Percentiles rank a stretch among this genome's conserved stretches.
phyloP scores from a whole-genome alignment of 2,888 invertebrate genomes.

The Brachycybe producta region DNA sequence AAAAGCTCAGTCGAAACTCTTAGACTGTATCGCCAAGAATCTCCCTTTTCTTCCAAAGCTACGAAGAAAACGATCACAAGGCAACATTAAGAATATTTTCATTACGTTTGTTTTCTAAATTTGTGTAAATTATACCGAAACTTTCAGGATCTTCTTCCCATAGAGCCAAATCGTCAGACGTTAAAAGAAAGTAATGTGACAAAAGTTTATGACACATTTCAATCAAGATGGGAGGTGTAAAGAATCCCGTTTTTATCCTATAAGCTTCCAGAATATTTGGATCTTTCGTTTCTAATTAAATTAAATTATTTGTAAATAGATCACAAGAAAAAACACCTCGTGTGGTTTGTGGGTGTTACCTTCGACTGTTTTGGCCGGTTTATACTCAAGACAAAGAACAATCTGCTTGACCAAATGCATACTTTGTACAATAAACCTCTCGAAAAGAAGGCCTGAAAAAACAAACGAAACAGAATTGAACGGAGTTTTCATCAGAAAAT shows the following conservation, averaged over 20 bases:
- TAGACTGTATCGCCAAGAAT: slow-evolving; percentile 86
- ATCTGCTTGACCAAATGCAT: slow-evolving; percentile 78
- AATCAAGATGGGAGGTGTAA: slow-evolving; percentile 57
- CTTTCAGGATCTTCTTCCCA: slow-evolving; percentile 88
- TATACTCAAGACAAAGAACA: slow-evolving; percentile 61
- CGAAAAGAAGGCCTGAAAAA: slow-evolving; percentile 50
- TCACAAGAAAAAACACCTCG: slow-evolving; percentile 8
- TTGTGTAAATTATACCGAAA: too few relatives aligned
- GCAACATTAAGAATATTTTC: slow-evolving; percentile 4
- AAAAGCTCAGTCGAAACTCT: slow-evolving; percentile 79
- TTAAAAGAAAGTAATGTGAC: slow-evolving; percentile 73
- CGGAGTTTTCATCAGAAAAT: neutral
- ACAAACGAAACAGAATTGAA: slow-evolving; percentile 11
- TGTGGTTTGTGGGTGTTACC: slow-evolving; percentile 28
- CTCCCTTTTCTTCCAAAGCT: slow-evolving; percentile 30
- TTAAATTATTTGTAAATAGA: too few relatives aligned
- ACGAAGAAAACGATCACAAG: slow-evolving; percentile 3
- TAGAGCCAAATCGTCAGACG: slow-evolving; percentile 63
- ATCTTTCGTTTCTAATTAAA: slow-evolving; percentile 36
- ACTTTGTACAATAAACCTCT: slow-evolving; percentile 76
- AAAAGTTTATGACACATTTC: slow-evolving; percentile 75
- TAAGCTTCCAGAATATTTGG: slow-evolving; percentile 46
- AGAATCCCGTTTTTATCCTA: slow-evolving; percentile 59
- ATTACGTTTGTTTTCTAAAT: too few relatives aligned
- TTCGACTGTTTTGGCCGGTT: slow-evolving; percentile 46